Percentiles rank a stretch among this genome's conserved stretches.
These are phyloP conservation scores for Oxytorus armatus DNA, from an alignment of 2,888 invertebrate genomes.

Conservation along the genomic window DNA sequence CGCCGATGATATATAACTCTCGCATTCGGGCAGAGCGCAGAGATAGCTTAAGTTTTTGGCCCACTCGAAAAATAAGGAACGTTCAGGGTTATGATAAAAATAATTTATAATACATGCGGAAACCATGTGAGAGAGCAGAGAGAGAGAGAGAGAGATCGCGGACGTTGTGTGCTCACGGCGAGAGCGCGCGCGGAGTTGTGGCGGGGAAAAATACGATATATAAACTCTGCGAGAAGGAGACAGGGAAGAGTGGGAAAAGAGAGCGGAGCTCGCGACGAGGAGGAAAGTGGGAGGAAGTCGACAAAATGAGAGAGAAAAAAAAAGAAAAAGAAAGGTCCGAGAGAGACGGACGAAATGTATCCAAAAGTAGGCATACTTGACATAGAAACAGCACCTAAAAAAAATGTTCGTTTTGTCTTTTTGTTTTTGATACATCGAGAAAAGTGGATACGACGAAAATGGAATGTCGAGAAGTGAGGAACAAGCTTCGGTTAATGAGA, in stretches of 20 bases:
- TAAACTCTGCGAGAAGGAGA: background rate
- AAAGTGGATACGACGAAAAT: too few relatives aligned
- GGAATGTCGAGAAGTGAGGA: too few relatives aligned
- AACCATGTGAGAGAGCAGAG: constrained; percentile 69
- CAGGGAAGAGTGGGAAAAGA: constrained; percentile 22
- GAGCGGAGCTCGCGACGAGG: constrained; percentile 38
- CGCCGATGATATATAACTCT: background rate
- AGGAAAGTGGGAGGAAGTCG: constrained; percentile 55
- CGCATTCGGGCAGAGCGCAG: background rate
- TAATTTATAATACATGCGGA: constrained; percentile 74
- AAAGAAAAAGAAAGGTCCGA: constrained; percentile 31
- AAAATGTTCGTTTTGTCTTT: too few relatives aligned
- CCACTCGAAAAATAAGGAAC: constrained; percentile 56
- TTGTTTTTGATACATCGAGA: too few relatives aligned
- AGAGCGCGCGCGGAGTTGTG: constrained; percentile 38
- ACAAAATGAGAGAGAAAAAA: constrained; percentile 32
- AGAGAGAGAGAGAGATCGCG: constrained; percentile 26
- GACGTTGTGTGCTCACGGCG: too few relatives aligned
- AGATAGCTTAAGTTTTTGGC: constrained; percentile 23
- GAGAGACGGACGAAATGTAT: constrained; percentile 53
- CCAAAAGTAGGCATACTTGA: constrained; percentile 59
- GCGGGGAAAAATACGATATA: constrained; percentile 48
- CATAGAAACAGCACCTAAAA: constrained; percentile 51
- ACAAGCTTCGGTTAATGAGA: too few relatives aligned
- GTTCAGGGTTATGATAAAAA: constrained; percentile 72